Conservation (phyloP, 2,888 invertebrate species). For the Coelogynopora nodosa region DNA sequence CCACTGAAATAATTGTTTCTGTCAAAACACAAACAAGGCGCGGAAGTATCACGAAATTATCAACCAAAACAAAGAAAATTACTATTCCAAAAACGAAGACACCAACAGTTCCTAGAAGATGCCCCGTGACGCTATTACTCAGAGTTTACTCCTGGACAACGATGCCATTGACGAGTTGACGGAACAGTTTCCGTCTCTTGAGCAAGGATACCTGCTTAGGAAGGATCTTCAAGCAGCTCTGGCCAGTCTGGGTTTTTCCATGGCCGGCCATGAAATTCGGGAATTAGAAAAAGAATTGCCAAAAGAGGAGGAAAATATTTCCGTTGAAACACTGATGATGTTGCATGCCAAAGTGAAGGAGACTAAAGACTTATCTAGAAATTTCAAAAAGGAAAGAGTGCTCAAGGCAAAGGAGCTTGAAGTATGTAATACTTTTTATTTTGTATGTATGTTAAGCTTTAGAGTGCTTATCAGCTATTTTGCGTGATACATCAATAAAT, state of each 20-base stretch:
- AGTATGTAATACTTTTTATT: neutral
- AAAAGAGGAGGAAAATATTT: slow-evolving; percentile 2
- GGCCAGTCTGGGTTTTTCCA: neutral
- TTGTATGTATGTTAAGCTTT: too few species aligned
- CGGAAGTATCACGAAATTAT: too few species aligned
- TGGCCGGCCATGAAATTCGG: slow-evolving; percentile 38
- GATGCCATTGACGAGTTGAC: slow-evolving; percentile 7
- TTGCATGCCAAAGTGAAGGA: slow-evolving; percentile 77
- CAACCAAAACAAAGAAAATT: too few species aligned
- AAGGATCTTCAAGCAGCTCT: slow-evolving; percentile 18
- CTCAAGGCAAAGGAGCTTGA: neutral
- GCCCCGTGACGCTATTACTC: slow-evolving; percentile 1
- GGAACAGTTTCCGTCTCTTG: slow-evolving; percentile 4
- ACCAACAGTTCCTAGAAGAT: neutral
- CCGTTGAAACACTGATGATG: slow-evolving; percentile 53
- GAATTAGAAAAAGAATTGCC: slow-evolving; percentile 34
- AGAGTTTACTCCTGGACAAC: slow-evolving; percentile 15
- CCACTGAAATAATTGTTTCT: neutral
- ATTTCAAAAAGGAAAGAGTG: slow-evolving; percentile 77
- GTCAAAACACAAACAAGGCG: too few species aligned
- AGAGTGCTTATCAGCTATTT: too few species aligned
- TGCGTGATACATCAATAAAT: too few species aligned
- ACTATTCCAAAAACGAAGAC: too few species aligned
- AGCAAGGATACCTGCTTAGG: slow-evolving; percentile 15
- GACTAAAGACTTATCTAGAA: slow-evolving; percentile 77